Base-by-base conservation (phyloP, 2,113 vertebrate species). In the Halichoerus grypus region DNA sequence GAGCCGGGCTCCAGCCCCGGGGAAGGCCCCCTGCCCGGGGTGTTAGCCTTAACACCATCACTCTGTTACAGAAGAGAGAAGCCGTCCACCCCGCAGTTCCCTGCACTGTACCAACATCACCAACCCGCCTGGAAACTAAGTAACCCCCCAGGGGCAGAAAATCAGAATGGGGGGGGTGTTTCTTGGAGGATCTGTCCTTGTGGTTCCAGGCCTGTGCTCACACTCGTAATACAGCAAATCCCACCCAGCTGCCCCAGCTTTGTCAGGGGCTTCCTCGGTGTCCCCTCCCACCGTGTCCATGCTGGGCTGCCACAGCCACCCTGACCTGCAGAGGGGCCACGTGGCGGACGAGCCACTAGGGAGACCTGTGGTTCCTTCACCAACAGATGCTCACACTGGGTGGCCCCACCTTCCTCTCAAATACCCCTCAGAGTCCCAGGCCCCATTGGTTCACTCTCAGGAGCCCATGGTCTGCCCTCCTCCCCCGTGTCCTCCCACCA, bases 31-130 rank as follows among this genome's bases (percentile, higher is more conserved):
- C 69, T 39, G 69, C 36, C 69, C 4, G 3, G 69, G 36, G 36
- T 5, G 22, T 22, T 3, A 11, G 6, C 71, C 69, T 21, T 22
- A 19, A 11, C n/a, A 2, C 22, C 69, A 3, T 13, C n/a, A 2
- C 15, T 24, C 10, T 36, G 5, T 69, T 4, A 26, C 22, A 2
- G 24, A 3, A 9, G 69, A 24, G 11, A 42, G 36, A 69, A 4
- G 14, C 21, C 21, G 11, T 26, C 5, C 22, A 6, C 11, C 9
- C n/a, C 1, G 2, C 7, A 9, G 42, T 1, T 46, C 74, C 74
- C 42, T 2, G 26, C 4, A 4, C 24, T 49, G 8, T 31, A 7
- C 15, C 24, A 0, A 8, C 13, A 1, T 9, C 2, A 18, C 26
- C 7, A 18, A 18, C 61, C 89, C 2, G 46, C 46, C 76, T 2